Evolutionary conservation across 2,888 invertebrate species (phyloP).

Genomic region (Rhagium mordax): DNA sequence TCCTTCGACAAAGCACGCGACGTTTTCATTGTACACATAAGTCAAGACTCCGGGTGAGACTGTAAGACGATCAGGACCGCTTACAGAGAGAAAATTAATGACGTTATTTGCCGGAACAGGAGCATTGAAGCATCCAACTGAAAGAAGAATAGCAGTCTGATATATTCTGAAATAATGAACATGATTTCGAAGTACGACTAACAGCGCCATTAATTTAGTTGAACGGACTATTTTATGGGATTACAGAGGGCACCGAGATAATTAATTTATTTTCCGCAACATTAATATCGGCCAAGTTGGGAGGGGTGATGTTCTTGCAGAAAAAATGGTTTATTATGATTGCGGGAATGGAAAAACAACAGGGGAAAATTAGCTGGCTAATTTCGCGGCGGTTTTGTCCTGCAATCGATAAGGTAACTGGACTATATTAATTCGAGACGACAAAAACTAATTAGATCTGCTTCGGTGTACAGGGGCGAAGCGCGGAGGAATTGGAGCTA

Average conservation of each 20-base stretch:
- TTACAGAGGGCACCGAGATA: conserved; percentile 43
- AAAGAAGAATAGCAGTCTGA: conserved; percentile 52
- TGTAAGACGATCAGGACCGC: conserved; percentile 8
- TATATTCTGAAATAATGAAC: conserved; percentile 58
- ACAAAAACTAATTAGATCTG: not conserved
- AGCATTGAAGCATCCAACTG: conserved; percentile 40
- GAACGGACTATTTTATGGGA: conserved; percentile 47
- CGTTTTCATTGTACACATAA: not conserved
- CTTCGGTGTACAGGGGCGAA: not conserved
- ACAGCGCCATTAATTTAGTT: conserved; percentile 55
- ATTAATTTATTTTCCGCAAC: conserved; percentile 59
- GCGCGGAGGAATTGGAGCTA: too few species aligned
- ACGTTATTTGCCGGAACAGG: conserved; percentile 51
- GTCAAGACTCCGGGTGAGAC: not conserved
- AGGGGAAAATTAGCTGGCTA: not conserved
- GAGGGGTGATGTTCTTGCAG: conserved; percentile 5
- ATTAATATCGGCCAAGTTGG: conserved; percentile 47
- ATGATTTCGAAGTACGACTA: conserved; percentile 53
- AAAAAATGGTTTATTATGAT: conserved; percentile 23
- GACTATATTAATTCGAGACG: not conserved
- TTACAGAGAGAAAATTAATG: conserved; percentile 47
- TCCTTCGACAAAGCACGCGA: not conserved
- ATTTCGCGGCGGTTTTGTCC: not conserved
- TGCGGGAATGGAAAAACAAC: not conserved
- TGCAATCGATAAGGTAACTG: not conserved